A percentile compares a stretch with the other conserved stretches of the same genome.
phyloP scores from a whole-genome alignment of 2,888 invertebrate genomes.

The Melieria picta region DNA sequence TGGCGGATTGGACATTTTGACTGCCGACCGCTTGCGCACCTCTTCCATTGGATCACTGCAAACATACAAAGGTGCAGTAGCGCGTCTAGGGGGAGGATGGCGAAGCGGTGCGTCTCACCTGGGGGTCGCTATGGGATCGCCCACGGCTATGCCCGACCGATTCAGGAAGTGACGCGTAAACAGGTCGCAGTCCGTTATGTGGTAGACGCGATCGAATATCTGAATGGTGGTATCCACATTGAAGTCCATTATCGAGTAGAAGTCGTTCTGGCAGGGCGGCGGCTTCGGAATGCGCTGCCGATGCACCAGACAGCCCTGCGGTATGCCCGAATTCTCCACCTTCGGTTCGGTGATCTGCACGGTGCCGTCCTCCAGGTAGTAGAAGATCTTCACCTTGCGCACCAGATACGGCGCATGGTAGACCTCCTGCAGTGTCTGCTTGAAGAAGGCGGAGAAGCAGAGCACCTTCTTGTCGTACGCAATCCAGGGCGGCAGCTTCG shows the following conservation, averaged over 20 bases:
- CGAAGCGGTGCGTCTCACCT: constrained; percentile 29
- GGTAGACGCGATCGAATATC: constrained; percentile 82
- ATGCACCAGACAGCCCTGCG: constrained; percentile 84
- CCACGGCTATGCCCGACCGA: constrained; percentile 84
- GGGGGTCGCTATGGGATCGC: constrained; percentile 73
- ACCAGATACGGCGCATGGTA: constrained; percentile 74
- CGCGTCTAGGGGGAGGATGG: background rate
- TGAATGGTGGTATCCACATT: constrained; percentile 85
- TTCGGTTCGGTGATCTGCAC: constrained; percentile 87
- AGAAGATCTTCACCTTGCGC: constrained; percentile 84
- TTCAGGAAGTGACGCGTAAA: constrained; percentile 88
- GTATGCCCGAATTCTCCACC: constrained; percentile 84
- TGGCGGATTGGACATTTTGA: constrained; percentile 47
- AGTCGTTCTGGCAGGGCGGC: constrained; percentile 76
- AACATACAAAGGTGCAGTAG: background rate
- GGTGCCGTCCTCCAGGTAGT: constrained; percentile 91
- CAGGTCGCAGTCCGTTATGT: constrained; percentile 85
- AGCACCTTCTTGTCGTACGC: constrained; percentile 86
- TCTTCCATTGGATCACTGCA: constrained; percentile 68
- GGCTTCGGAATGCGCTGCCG: constrained; percentile 85
- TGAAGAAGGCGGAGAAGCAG: constrained; percentile 64
- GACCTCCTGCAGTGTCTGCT: constrained; percentile 76
- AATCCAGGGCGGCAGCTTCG: constrained; percentile 84
- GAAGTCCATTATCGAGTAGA: constrained; percentile 85
- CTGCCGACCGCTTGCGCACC: constrained; percentile 60